phyloP scores from a whole-genome alignment of 2,113 vertebrate genomes.

The Microcebus griseorufus region DNA sequence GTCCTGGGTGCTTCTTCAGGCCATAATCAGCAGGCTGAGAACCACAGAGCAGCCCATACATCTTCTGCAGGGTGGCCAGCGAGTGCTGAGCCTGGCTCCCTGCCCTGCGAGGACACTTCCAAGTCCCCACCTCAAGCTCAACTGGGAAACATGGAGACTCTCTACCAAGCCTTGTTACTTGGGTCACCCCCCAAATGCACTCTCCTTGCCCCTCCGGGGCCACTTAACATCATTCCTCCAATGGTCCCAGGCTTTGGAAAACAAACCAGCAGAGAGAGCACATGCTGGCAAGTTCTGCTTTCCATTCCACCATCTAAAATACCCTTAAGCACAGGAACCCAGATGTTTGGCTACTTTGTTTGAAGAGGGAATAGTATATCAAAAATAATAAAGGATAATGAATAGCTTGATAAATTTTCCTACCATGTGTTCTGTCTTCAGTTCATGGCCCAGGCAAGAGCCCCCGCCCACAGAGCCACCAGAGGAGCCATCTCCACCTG shows the following conservation, averaged over 20 bases:
- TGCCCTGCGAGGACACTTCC: not conserved
- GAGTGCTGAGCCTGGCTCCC: not conserved
- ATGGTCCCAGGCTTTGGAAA: not conserved
- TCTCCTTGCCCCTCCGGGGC: not conserved
- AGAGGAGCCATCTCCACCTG: too few species aligned
- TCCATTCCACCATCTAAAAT: not conserved
- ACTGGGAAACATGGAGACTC: not conserved
- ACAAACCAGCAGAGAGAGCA: not conserved
- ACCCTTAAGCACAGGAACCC: not conserved
- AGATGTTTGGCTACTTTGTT: not conserved
- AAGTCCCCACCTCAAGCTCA: not conserved
- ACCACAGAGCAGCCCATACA: too few species aligned
- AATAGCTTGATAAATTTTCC: too few species aligned
- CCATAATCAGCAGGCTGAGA: too few species aligned
- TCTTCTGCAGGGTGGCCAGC: too few species aligned
- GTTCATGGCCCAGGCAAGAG: too few species aligned
- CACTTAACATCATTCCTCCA: too few species aligned
- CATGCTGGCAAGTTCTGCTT: not conserved
- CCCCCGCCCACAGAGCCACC: too few species aligned
- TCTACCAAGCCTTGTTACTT: not conserved
- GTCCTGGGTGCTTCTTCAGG: not conserved
- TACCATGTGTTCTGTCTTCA: not conserved
- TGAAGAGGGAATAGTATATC: not conserved
- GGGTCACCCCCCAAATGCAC: not conserved
- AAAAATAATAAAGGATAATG: not conserved